Conservation (phyloP, 1,140 invertebrate genomes). For the Pogonognathellus flavescens region DNA sequence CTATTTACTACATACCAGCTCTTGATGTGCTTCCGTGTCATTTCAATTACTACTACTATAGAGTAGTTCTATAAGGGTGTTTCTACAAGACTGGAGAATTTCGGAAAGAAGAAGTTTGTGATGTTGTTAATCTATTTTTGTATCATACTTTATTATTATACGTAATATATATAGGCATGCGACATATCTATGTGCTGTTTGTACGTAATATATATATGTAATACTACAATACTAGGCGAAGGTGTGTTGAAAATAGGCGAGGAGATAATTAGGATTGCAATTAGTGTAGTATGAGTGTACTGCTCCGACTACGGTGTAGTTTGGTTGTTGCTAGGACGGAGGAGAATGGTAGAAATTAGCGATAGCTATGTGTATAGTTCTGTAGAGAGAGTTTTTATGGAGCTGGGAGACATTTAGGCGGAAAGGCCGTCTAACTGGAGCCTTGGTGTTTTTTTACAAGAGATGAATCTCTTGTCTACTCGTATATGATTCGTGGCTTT, state of each 20-base stretch:
- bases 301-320: not conserved
- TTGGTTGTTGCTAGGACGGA: not conserved
- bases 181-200: not conserved
- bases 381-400: constrained; percentile 32
- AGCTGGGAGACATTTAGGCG: constrained; percentile 38
- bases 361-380: not conserved
- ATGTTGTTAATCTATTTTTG: constrained; percentile 50
- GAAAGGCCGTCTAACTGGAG: constrained; percentile 40
- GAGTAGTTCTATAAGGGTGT: not conserved
- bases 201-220: not conserved
- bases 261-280: constrained; percentile 2
- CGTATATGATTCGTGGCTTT: constrained; percentile 28
- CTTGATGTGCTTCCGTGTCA: constrained; percentile 10
- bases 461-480: constrained; percentile 31
- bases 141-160: constrained; percentile 41
- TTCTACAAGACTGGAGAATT: constrained; percentile 44
- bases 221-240: not conserved
- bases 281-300: not conserved
- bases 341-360: constrained; percentile 4
- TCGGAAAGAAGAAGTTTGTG: constrained; percentile 35
- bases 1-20: no score
- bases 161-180: not conserved
- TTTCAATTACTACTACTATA: not conserved
- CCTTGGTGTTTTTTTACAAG: constrained; percentile 8
- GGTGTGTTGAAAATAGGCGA: constrained; percentile 2